Base-by-base conservation (phyloP, 2,888 invertebrate genomes). In the Heteropelma amictum region DNA sequence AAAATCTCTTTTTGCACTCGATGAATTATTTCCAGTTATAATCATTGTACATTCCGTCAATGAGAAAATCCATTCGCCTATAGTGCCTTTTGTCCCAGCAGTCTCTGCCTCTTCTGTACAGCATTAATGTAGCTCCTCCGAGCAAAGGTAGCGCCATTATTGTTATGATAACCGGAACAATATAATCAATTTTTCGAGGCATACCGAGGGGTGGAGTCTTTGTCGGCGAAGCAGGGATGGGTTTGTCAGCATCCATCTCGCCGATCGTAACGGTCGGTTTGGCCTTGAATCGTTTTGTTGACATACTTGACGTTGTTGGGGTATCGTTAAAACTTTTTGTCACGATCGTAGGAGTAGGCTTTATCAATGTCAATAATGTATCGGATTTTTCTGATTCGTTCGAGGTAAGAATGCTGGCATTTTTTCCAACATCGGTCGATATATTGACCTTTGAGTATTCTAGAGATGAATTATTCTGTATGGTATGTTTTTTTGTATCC, bases 1-100 rank as follows among this genome's bases (percentile, higher is more conserved):
- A n/a, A n/a, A n/a, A n/a, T n/a, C n/a, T n/a, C n/a, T n/a, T n/a
- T n/a, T n/a, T n/a, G n/a, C n/a, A n/a, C n/a, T n/a, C n/a, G n/a
- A n/a, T n/a, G n/a, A n/a, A 1, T 58, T 63, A 76, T 51, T 76
- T 76, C 71, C 75, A 76, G 47, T 71, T 76, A n/a, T 89, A 95
- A 86, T 95, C 95, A 90, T 96, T 95, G 85, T 96, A 96, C 94
- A 96, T 96, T 82, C 96, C 96, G 89, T 96, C 96, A 67, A 96
- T 94, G 10, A 96, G 91, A 85, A 95, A 96, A 89, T 96, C 96
- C 96, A 96, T 96, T 86, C 96, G 91, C 77, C 95, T 93, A 84
- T 96, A 96, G 88, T 96, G 96, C 80, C 96, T 92, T 79, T 96
- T 95, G 81, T 94, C 93, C 95, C 96, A 96, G 86, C 95, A 95